Evolutionary conservation across 2,797 vertebrate genomes (phyloP), one percentile per base, ranked within the genome.

Genomic region (Xerus rutilus): DNA sequence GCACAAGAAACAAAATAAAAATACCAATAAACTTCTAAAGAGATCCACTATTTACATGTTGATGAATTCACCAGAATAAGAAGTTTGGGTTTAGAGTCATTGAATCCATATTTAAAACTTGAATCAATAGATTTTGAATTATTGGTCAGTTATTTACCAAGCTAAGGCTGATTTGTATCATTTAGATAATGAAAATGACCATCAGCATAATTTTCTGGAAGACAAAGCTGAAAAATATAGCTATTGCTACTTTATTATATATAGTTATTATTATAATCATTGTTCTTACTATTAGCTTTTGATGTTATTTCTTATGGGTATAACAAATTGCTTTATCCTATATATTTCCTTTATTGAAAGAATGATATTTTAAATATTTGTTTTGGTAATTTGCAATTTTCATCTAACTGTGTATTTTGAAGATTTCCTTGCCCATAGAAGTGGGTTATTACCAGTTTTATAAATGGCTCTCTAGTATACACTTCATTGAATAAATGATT

Each of bases 311-410:
- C 47, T 21, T 95, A n/a, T 17, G 67, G 3, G 86, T 69, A 4
- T n/a, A 64, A 70, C 6, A 82, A 73, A 13, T 64, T n/a, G 47
- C n/a, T 72, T 81, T 85, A 20, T 45, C 7, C 10, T 74, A 47
- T 62, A 25, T 62, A 25, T 28, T 83, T 45, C 4, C 30, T 88
- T 82, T 74, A 62, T n/a, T 74, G 5, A 59, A 91, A 15, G 21
- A 70, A 64, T 12, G 9, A 84, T 39, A 39, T 9, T 67, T 70
- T 57, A 91, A 70, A 73, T 88, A 35, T 3, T 35, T 4, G 76
- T 92, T 65, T 88, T 72, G 14, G 1, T 84, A 79, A 94, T 81
- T 79, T 92, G 5, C 45, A 35, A 74, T 45, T 86, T 87, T 69
- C 2, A 89, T 59, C 45, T 95, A 73, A 32, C 39, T 45, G 1